phyloP scores from a whole-genome alignment of 2,113 vertebrate genomes.

The Tinamus guttatus region DNA sequence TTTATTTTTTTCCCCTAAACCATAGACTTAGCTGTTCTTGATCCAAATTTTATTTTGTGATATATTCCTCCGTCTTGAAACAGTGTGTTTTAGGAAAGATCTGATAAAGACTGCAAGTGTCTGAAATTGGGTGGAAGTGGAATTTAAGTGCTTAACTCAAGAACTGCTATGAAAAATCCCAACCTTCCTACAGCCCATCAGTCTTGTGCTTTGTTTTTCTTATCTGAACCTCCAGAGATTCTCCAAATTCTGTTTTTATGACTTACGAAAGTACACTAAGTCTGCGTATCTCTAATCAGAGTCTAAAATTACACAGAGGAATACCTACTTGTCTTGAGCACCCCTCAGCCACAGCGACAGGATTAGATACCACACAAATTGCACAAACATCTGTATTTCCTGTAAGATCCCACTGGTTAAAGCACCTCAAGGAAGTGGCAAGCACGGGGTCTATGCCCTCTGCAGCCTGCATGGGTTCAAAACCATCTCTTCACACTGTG shows the following conservation, averaged over 20 bases:
- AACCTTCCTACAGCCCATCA: background rate
- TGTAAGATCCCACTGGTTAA: rapidly evolving
- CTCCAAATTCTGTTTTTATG: background rate
- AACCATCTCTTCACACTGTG: rapidly evolving
- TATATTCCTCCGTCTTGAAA: background rate
- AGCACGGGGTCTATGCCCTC: rapidly evolving
- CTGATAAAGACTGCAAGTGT: background rate
- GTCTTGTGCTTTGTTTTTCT: background rate
- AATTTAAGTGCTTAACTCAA: background rate
- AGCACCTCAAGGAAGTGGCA: background rate
- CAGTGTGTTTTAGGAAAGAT: background rate
- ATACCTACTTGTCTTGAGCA: background rate
- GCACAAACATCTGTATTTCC: background rate
- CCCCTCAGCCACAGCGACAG: rapidly evolving
- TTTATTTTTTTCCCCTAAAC: background rate
- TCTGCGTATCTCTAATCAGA: background rate
- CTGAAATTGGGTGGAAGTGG: background rate
- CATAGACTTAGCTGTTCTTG: background rate
- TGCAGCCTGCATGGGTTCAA: background rate
- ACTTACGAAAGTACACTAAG: background rate
- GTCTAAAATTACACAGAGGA: background rate
- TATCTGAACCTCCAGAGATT: background rate
- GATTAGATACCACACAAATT: background rate
- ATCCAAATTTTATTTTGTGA: background rate
- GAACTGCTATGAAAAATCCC: background rate